Conservation (phyloP, 2,797 vertebrate genomes). For the Sciurus vulgaris region DNA sequence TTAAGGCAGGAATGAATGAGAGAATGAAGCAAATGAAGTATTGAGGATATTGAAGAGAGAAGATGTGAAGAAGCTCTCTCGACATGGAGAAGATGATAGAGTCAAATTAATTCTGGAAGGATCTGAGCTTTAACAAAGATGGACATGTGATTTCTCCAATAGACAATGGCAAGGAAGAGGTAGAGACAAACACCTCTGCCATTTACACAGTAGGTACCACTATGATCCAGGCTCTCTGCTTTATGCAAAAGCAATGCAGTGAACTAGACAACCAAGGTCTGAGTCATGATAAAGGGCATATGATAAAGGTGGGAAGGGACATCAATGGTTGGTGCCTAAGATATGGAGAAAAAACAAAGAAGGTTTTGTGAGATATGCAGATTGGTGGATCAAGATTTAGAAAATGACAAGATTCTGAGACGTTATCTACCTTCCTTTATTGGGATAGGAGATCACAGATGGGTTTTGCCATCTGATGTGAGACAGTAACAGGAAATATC, state of each 20-base stretch:
- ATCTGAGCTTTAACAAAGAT: neutral
- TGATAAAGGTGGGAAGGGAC: neutral
- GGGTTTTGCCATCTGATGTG: neutral
- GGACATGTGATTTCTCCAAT: neutral
- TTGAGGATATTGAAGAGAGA: neutral
- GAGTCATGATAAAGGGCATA: neutral
- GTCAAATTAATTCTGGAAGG: neutral
- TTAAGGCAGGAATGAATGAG: neutral
- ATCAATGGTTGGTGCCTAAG: too few relatives aligned
- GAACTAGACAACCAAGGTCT: neutral
- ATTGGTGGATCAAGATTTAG: neutral
- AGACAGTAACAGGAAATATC: neutral
- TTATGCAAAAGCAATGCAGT: rapidly evolving
- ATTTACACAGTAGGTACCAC: neutral
- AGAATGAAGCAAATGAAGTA: neutral
- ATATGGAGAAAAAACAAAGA: neutral
- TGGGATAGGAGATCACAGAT: neutral
- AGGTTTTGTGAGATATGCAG: neutral
- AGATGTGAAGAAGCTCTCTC: neutral
- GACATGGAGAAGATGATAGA: neutral
- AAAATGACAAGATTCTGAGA: neutral
- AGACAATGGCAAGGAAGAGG: neutral
- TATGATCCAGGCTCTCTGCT: neutral
- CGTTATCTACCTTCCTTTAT: neutral
- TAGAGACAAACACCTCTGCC: neutral